Percentiles rank a stretch among this genome's conserved stretches.
Evolutionary conservation across 2,888 invertebrate genomes (phyloP).

Genomic region (Bursaphelenchus okinawaensis): DNA sequence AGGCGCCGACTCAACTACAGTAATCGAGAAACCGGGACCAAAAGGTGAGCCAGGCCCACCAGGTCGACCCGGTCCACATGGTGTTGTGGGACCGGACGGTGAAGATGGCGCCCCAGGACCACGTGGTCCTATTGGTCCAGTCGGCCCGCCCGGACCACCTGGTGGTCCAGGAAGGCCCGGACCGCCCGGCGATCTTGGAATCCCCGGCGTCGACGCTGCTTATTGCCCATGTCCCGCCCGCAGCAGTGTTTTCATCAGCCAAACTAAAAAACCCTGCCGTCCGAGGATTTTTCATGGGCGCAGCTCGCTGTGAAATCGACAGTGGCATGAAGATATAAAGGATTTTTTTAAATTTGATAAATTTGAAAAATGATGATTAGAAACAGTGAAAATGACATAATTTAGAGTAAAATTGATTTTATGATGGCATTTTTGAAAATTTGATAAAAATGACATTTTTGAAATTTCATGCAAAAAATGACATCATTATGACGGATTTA

Average conservation of each 20-base stretch:
- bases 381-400: too few relatives aligned
- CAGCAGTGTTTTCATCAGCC: background rate
- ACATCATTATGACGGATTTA: too few relatives aligned
- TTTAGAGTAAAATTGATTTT: too few relatives aligned
- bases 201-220: constrained; percentile 9
- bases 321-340: too few relatives aligned
- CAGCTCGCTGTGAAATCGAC: too few relatives aligned
- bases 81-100: background rate
- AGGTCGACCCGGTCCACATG: constrained; percentile 5
- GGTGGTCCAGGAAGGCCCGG: background rate
- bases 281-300: background rate
- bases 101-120: background rate
- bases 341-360: too few relatives aligned
- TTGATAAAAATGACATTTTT: too few relatives aligned
- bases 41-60: background rate
- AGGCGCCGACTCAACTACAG: background rate
- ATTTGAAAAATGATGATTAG: too few relatives aligned
- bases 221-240: constrained; percentile 11
- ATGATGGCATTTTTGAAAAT: too few relatives aligned
- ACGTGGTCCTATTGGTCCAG: background rate
- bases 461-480: too few relatives aligned
- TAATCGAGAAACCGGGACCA: background rate
- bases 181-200: background rate
- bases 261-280: background rate
- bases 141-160: constrained; percentile 1